Percentiles rank a stretch among this genome's conserved stretches.
Evolutionary conservation across 1,140 invertebrate species (phyloP).

Genomic region (Microplitis mediator): DNA sequence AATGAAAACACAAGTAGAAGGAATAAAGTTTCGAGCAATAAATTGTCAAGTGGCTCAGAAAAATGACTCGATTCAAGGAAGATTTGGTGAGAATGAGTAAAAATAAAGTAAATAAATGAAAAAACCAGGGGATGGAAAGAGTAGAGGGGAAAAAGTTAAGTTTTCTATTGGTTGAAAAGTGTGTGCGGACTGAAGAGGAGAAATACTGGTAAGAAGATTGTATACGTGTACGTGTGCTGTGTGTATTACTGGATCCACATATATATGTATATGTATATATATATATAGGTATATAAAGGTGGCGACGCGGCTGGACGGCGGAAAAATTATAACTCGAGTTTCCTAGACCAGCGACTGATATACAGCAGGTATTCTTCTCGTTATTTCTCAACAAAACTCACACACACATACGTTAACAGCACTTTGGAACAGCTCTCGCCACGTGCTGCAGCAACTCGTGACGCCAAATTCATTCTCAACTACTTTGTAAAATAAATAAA

Average conservation of each 20-base stretch:
- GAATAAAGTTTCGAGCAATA: no score
- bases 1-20: no score
- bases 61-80: no score
- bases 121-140: neutral
- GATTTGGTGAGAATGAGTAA: neutral
- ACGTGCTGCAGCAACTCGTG: neutral
- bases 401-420: neutral
- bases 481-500: neutral
- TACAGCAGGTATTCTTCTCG: conserved; percentile 13
- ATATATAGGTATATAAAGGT: neutral
- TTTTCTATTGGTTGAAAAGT: neutral
- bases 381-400: neutral
- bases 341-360: conserved; percentile 23
- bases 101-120: neutral
- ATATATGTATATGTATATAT: no score
- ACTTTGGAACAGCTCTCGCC: neutral
- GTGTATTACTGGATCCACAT: no score
- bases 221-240: neutral
- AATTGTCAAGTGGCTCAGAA: no score
- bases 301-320: conserved; percentile 21
- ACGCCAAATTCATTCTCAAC: conserved; percentile 6
- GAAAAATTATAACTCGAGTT: conserved; percentile 40
- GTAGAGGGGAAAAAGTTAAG: neutral
- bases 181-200: neutral
- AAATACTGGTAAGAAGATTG: neutral